Evolutionary conservation across 2,797 vertebrate species (phyloP).

Genomic region (Macropodus opercularis): DNA sequence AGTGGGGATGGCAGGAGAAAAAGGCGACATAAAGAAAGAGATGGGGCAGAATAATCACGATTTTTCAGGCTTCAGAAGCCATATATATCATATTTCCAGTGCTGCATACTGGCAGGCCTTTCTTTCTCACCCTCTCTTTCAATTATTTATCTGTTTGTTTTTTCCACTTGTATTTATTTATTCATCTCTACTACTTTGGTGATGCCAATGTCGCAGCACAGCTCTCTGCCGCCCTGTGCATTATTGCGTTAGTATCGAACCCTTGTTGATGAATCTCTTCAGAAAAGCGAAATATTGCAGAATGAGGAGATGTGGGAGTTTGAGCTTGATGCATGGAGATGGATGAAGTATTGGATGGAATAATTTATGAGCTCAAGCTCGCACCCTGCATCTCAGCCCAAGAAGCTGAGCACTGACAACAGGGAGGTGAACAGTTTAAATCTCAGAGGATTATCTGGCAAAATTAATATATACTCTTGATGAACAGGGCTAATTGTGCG

Average conservation of each 20-base stretch:
- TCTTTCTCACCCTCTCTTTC: constrained; percentile 16
- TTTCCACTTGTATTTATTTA: constrained; percentile 55
- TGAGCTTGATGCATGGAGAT: constrained; percentile 72
- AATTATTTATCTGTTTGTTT: constrained; percentile 68
- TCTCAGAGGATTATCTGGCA: constrained; percentile 57
- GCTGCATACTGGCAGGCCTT: constrained; percentile 30
- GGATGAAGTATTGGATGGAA: constrained; percentile 68
- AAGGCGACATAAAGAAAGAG: constrained; percentile 37
- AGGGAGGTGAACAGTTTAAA: constrained; percentile 72
- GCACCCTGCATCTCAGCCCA: constrained; percentile 25
- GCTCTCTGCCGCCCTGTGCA: constrained; percentile 12
- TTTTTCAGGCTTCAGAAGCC: constrained; percentile 47
- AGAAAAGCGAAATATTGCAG: constrained; percentile 71
- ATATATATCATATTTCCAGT: constrained; percentile 49
- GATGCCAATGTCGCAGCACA: constrained; percentile 10
- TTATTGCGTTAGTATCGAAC: constrained; percentile 69
- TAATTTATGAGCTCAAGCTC: constrained; percentile 62
- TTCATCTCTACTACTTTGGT: constrained; percentile 41
- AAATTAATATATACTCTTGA: constrained; percentile 41
- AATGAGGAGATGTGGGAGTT: constrained; percentile 56
- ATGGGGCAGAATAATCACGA: constrained; percentile 53
- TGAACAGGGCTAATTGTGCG: constrained; percentile 61
- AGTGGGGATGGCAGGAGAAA: constrained; percentile 15
- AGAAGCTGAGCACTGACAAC: constrained; percentile 51
- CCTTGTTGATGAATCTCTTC: constrained; percentile 63